Evolutionary conservation across 1,140 invertebrate species (phyloP), one percentile per base, ranked within the genome.

Genomic region (Anagrus nilaparvatae): DNA sequence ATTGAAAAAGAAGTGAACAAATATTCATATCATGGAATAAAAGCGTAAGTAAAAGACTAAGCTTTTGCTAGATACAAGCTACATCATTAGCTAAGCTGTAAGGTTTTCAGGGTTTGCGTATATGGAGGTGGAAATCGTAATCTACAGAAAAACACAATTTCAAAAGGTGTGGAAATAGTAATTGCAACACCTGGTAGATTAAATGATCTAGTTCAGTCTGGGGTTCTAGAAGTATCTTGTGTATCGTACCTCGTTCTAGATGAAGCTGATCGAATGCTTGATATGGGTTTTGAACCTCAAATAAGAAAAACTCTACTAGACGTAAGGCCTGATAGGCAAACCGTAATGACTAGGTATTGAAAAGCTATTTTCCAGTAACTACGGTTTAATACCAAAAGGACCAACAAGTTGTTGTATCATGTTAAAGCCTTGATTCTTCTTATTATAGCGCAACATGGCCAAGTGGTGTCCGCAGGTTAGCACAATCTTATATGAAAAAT

Each of bases 241-340:
- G 79, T 90, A 17, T 88, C 87, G 0, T 95, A 87, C 62, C 70
- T 96, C 30, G 86, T 93, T n/a, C 65, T 93, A n/a, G 89, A 94
- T 65, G 89, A 92, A 71, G 89, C 87, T 2, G 86, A 90, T 62
- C 72, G 84, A 33, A 89, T 90, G 84, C 60, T 86, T 38, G 84
- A 89, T 51, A 81, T 89, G 79, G 86, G 85, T 8, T 89, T 90
- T 61, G 86, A 89, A 57, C 84, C 84, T 56, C 87, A 92, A 55
- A 92, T 94, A 39, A 72, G 81, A 24, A 87, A 86, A 49, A 78
- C 84, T 34, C 58, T 93, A 38, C 55, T 87, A 16, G 81, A 87
- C 59, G 77, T 87, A 9, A 72, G 79, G 40, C 82, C 82, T 20
- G 84, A 89, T 57, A 64, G 85, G 35, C 87, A 90, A 59, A 87